Percentiles rank a stretch among this genome's conserved stretches.
These are phyloP conservation scores for Tetragonula carbonaria DNA, from an alignment of 2,888 invertebrate species.

Conservation along the genomic window DNA sequence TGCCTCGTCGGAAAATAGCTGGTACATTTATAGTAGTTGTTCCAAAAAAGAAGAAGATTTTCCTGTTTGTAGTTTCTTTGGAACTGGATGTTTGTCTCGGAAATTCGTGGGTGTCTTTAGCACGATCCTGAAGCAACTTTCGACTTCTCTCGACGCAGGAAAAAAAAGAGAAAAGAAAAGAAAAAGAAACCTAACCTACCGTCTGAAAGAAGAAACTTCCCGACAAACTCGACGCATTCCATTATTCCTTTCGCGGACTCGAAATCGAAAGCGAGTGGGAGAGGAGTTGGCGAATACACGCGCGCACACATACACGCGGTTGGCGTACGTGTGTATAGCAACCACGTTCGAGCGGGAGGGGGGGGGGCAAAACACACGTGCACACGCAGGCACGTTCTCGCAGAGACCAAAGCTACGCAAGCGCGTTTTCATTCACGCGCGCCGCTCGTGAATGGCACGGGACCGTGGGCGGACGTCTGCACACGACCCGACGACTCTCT, in stretches of 20 bases:
- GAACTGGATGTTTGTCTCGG: neutral
- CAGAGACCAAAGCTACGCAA: constrained; percentile 57
- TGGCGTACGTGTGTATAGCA: no score
- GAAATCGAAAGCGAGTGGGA: constrained; percentile 32
- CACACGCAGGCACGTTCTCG: constrained; percentile 13
- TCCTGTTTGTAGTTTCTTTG: neutral
- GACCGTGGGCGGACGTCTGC: constrained; percentile 76
- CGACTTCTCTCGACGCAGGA: no score
- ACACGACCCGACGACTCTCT: constrained; percentile 23
- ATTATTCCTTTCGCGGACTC: constrained; percentile 36
- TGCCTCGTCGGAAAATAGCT: neutral
- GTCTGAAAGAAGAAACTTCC: neutral
- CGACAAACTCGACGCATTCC: constrained; percentile 28
- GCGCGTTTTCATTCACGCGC: constrained; percentile 71
- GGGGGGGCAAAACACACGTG: constrained; percentile 25
- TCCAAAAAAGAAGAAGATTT: neutral
- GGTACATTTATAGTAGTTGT: neutral
- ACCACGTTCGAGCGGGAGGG: no score
- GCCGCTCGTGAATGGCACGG: constrained; percentile 73
- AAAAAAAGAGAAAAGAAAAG: no score
- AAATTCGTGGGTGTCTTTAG: neutral
- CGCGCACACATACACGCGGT: neutral
- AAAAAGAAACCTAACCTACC: no score
- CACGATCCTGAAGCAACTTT: no score
- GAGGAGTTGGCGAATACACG: constrained; percentile 8